Evolutionary conservation across 2,888 invertebrate species (phyloP).

Genomic region (Meiosimyza decipiens): DNA sequence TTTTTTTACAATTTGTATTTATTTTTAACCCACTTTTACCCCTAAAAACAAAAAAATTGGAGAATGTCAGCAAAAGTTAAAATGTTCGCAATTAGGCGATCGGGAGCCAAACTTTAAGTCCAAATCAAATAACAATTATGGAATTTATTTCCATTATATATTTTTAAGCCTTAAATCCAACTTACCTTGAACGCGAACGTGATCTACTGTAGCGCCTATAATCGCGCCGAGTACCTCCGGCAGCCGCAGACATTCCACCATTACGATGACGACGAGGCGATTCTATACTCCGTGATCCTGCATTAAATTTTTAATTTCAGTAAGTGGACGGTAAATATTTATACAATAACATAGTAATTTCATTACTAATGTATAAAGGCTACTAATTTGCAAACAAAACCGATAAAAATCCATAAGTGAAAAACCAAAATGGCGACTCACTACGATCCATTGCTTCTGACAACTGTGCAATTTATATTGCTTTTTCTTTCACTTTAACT

Average conservation of each 20-base stretch:
- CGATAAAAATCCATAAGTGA: not conserved
- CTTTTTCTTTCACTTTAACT: too few species aligned
- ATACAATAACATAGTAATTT: not conserved
- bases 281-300: conserved; percentile 54
- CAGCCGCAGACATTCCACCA: conserved; percentile 48
- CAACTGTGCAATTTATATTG: too few species aligned
- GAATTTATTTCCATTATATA: not conserved
- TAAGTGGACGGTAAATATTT: not conserved
- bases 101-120: too few species aligned
- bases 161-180: not conserved
- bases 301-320: conserved; percentile 25
- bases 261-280: conserved; percentile 53
- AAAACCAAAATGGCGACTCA: conserved; percentile 31
- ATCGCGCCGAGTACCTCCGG: conserved; percentile 49
- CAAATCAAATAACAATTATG: too few species aligned
- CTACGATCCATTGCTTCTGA: conserved; percentile 35
- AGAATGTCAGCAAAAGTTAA: too few species aligned
- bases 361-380: not conserved
- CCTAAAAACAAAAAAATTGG: too few species aligned
- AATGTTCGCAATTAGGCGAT: too few species aligned
- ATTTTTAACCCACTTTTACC: too few species aligned
- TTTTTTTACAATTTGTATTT: too few species aligned
- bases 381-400: not conserved
- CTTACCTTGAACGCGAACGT: conserved; percentile 61
- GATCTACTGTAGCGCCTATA: conserved; percentile 63